Evolutionary conservation across 2,888 invertebrate species (phyloP), one percentile per base, ranked within the genome.

Genomic region (Pristionchus exspectatus): DNA sequence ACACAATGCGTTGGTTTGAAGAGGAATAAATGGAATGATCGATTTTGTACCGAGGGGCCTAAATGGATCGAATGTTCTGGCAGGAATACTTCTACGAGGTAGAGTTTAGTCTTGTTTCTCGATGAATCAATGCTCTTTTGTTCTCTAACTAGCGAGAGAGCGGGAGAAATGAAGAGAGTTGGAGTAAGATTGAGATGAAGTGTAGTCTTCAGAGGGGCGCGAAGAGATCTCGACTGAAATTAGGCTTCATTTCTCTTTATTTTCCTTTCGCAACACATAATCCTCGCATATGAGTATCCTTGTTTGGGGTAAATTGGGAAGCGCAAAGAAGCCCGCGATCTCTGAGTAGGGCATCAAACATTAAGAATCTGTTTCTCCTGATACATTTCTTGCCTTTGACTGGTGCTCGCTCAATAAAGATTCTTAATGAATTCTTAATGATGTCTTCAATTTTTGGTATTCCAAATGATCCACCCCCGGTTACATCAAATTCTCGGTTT

Each of bases 181-280:
- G 77, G 16, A 77, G 44, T 38, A 5, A 21, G 24, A 44, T 2
- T 33, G 33, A 38, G 74, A 38, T 38, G 74, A 24, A 38, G 30
- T 50, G 50, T 50, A 50, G 50, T 85, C 56, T 59, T 85, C 84
- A 85, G 30, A 85, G 84, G 59, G 84, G 84, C 33, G 84, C 56
- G 59, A 85, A 85, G 56, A 85, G 84, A 85, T 85, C 84, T 59
- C 84, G 33, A 12, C 84, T 85, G 84, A 27, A 81, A 85, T 85
- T 38, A 74, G 30, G 14, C 72, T 33, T 72, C 30, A 59, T 59
- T 21, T 21, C 18, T 9, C 9, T 50, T 12, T 9, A 50, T 50
- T 50, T 69, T 27, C 27, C 69, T n/a, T 27, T 27, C 30, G 30
- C 72, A 72, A 33, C 72, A 72, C 74, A 38, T 38, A 33, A 74